Conservation (phyloP, 1,140 invertebrate genomes). For the Pteromalus puparum region DNA sequence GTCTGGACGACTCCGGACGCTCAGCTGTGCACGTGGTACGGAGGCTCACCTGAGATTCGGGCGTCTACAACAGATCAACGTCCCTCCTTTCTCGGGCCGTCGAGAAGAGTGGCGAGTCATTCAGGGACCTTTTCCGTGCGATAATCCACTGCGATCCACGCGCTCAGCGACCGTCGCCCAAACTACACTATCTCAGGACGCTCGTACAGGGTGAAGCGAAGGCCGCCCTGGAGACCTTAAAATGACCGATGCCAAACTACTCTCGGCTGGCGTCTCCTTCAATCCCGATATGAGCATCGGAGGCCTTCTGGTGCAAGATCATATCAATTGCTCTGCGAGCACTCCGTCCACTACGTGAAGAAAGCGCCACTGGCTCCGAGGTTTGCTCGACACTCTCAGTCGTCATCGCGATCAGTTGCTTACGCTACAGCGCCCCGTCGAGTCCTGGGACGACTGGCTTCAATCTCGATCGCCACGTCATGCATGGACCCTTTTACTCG, state of each 20-base stretch:
- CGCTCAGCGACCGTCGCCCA: background rate
- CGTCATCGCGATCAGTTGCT: background rate
- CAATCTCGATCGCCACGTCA: background rate
- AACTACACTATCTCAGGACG: background rate
- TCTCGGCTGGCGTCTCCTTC: background rate
- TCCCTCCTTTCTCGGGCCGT: background rate
- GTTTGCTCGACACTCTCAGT: background rate
- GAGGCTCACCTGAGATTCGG: background rate
- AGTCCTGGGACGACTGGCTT: constrained; percentile 33
- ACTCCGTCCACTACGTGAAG: background rate
- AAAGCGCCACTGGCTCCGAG: background rate
- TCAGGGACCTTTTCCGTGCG: background rate
- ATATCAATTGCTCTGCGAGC: background rate
- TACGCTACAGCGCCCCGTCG: background rate
- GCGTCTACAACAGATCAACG: background rate
- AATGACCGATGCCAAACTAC: background rate
- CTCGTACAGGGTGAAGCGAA: background rate
- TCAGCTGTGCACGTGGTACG: background rate
- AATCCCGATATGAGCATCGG: background rate
- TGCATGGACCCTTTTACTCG: constrained; percentile 9
- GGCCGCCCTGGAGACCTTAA: background rate
- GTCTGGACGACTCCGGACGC: background rate
- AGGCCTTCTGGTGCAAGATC: background rate
- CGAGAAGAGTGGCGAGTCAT: background rate
- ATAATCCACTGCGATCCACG: background rate